Evolutionary conservation across 2,888 invertebrate species (phyloP).

Genomic region (Cheilosia variabilis): DNA sequence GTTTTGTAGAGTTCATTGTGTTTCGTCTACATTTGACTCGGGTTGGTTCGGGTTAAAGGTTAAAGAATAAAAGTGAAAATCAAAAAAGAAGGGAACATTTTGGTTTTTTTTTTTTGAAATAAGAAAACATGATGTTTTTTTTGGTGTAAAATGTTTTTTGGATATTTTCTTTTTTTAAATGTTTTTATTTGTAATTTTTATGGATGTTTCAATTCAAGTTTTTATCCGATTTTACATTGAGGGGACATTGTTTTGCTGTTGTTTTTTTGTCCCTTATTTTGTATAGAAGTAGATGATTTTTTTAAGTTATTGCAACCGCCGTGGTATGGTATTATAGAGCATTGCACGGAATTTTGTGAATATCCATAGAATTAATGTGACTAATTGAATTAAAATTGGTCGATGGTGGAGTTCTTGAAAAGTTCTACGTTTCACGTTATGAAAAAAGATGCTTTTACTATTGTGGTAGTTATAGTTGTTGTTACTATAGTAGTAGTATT

Average conservation of each 20-base stretch:
- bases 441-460: conserved; percentile 76
- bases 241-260: conserved; percentile 17
- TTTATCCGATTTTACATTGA: conserved; percentile 67
- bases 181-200: conserved; percentile 63
- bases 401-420: conserved; percentile 81
- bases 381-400: conserved; percentile 81
- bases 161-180: conserved; percentile 42
- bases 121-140: conserved; percentile 70
- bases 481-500: conserved; percentile 68
- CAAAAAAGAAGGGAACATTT: conserved; percentile 25
- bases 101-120: conserved; percentile 40
- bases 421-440: conserved; percentile 80
- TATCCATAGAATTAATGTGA: conserved; percentile 81
- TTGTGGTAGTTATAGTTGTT: conserved; percentile 71
- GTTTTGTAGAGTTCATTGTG: conserved; percentile 41
- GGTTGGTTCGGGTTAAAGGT: conserved; percentile 33
- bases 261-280: conserved; percentile 35
- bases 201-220: conserved; percentile 53
- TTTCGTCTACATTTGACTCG: conserved; percentile 37
- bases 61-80: conserved; percentile 17
- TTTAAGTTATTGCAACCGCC: conserved; percentile 77
- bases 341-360: conserved; percentile 81
- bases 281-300: conserved; percentile 8
- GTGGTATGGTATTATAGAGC: conserved; percentile 79
- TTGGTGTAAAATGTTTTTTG: conserved; percentile 69